Base-by-base conservation (phyloP, 2,113 vertebrate species). In the Mesitornis unicolor region DNA sequence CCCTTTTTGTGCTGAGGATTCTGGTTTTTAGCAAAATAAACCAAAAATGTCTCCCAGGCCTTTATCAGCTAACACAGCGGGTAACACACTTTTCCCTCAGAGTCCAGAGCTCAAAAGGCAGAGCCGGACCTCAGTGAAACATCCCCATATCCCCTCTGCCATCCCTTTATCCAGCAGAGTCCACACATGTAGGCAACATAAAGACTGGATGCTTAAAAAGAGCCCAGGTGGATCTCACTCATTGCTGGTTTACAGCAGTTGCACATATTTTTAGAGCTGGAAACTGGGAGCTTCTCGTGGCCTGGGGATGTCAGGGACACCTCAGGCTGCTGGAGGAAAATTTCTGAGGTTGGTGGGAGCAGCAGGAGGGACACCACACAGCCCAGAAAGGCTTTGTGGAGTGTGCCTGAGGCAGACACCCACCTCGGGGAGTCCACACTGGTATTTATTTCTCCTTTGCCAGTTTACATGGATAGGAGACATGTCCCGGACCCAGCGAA, bases 251-350 rank as follows among this genome's bases (percentile, higher is more conserved):
- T 91, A 13, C 70, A 91, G 76, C 8, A 43, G 45, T 76, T 51
- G 38, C 16, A 9, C 7, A 0, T 85, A 85, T 59, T 94, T 96
- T 94, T 92, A 70, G 79, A 74, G n/a, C 59, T 86, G 45, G 36
- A 74, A 88, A 45, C 17, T 31, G 40, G 16, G 11, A 61, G 54
- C 80, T 90, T 45, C 42, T 86, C 67, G 42, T 0, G 2, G 28
- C 36, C 36, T 0, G 4, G 10, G 19, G 31, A 48, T 17, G 17
- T 48, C 5, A 0, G 3, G 25, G 63, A 69, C 40, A 86, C 25
- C 59, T 22, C 0, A 7, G 21, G n/a, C 82, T 70, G 38, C 61
- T 74, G 0, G 2, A 63, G 20, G 43, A 85, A 69, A 50, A 8
- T 90, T 74, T 70, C 36, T 47, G 53, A 29, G 42, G 38, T 12